Evolutionary conservation across 2,888 invertebrate genomes (phyloP), one percentile per base, ranked within the genome.

Genomic region (Xestia rhomboidea): DNA sequence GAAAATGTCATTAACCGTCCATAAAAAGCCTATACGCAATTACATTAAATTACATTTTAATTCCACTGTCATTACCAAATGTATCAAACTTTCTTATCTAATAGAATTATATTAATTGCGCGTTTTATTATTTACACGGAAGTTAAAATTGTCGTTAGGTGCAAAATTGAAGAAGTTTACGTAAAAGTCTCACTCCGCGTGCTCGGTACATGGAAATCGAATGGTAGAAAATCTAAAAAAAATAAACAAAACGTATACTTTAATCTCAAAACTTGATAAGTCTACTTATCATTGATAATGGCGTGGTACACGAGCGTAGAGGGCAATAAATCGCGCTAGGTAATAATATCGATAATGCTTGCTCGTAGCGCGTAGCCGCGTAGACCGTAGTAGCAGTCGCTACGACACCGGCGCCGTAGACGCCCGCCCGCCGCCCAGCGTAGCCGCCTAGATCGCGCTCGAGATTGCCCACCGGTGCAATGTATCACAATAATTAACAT

Each of bases 341-440:
- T 83, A 85, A 73, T 71, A 78, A 70, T 68, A 73, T 80, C 77
- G 79, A 88, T 87, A 87, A 76, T 77, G 73, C 54, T 63, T 8
- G 68, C 70, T 75, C 85, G 88, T 89, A 88, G 72, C 81, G 68
- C 84, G 88, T 89, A 89, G 88, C 76, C 77, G 54, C 92, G 94
- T 93, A 93, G 90, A 85, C 46, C 92, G 94, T 94, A 94, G 94
- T 41, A 41, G 41, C 93, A 93, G 94, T 93, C 82, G 92, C 94
- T 94, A 95, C 95, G 93, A 84, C 67, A 72, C 76, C 82, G 84
- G 86, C 88, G 89, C 72, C 91, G 93, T 93, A 91, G 93, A 79
- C 89, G 89, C 84, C 77, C 90, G 91, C 87, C 83, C 78, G 90
- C 87, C 82, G 54, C 67, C 27, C 70, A 73, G 68, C 44, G 80